Base-by-base conservation (phyloP, 2,113 vertebrate genomes). In the Sinosuthora webbiana region DNA sequence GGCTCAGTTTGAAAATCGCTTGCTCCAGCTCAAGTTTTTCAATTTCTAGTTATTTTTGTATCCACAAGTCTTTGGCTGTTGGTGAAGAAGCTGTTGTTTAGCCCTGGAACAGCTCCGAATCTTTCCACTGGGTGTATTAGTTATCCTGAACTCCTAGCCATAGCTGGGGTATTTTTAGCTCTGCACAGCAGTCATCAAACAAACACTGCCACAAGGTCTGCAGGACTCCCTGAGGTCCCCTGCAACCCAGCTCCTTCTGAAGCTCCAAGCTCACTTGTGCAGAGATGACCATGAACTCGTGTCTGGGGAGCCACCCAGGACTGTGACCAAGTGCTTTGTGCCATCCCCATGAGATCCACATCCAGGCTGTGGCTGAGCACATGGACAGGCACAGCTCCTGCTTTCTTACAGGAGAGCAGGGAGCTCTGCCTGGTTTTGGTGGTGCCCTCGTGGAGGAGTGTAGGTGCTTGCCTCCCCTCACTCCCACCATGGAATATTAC, bases 61-160 rank as follows among this genome's bases (percentile, higher is more conserved):
- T 88, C 88, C 85, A 47, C 76, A 56, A 93, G 73, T 31, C 85
- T 83, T 90, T 94, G 95, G 94, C 94, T 68, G 79, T 85, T 86
- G 83, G 95, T 94, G 83, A 96, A 94, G 79, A 94, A 96, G 76
- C 88, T 87, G 83, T 95, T 96, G 94, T 93, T 96, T 93, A 86
- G 85, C n/a, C 44, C 83, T 96, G 96, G 94, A 92, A 70, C 0
- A 0, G n/a, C 73, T 96, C 95, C 95, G 93, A 73, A 71, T 89
- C 83, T 90, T 90, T 81, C 73, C 86, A 75, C 85, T 96, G 80
- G 73, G 53, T 90, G 60, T 90, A 92, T 96, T 88, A 93, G 95
- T 92, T 97, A 92, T 89, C 90, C 93, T 81, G 85, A 92, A 78
- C 84, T 89, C 95, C 87, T 93, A 88, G 70, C 79, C 60, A 52